Base-by-base conservation (phyloP, 2,888 invertebrate species). In the Apamea sordens region DNA sequence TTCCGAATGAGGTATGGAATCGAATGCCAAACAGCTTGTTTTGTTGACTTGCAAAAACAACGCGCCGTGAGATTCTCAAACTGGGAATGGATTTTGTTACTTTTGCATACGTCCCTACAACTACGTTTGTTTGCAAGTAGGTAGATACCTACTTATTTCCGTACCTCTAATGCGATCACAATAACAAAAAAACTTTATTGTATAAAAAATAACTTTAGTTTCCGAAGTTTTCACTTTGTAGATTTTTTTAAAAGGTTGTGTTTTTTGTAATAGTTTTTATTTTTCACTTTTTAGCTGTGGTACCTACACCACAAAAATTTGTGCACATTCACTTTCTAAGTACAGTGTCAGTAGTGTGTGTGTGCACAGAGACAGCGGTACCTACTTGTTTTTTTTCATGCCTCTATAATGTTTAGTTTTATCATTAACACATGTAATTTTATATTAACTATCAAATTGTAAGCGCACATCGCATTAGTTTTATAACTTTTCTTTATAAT, bases 11-110 rank as follows among this genome's bases (percentile, higher is more conserved):
- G 89, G 87, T 85, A 83, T 81, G 87, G 87, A 86, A 89, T 90
- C 88, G 91, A 90, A 91, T 91, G 89, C 88, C 90, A 91, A 91
- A 90, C 89, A 91, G 89, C 80, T 87, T 88, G 85, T 88, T 89
- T 89, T 87, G 87, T 89, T 87, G 84, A 78, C 85, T 83, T 85
- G 88, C 84, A 84, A 86, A 90, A 89, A 88, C 87, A 87, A 86
- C 82, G 69, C 59, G 80, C 72, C 76, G 74, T 83, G 79, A 76
- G 78, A 85, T 83, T 80, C 76, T 50, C 68, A 77, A 87, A 79
- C 70, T 70, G 63, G 75, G 71, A 86, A 85, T 84, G 83, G 85
- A 88, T 88, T 87, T 80, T 79, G 80, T 76, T 80, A 82, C 79
- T 77, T 83, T 83, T 82, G 56, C 47, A 76, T 78, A 77, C 70